Percentiles rank a stretch among this genome's conserved stretches.
Conservation (phyloP, 2,113 vertebrate genomes). For the Periophthalmus modestus region DNA sequence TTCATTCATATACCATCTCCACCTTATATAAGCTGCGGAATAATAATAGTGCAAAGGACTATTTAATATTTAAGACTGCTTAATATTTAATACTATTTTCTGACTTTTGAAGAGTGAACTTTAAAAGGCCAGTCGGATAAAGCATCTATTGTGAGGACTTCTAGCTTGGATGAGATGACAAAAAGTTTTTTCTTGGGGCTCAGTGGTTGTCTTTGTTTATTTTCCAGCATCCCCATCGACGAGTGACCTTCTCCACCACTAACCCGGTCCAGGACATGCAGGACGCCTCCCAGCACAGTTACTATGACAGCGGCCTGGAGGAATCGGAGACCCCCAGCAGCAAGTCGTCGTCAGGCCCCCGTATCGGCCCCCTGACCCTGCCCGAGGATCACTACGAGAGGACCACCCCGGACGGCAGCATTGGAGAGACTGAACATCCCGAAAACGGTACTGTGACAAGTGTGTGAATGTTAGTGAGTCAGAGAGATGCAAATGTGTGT, state of each 20-base stretch:
- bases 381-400: constrained; percentile 98
- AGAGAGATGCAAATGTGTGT: neutral
- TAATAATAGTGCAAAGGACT: constrained; percentile 50
- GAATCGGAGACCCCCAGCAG: constrained; percentile 98
- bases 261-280: constrained; percentile 97
- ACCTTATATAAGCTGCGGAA: constrained; percentile 53
- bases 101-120: constrained; percentile 57
- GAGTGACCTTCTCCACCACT: constrained; percentile 97
- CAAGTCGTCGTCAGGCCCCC: constrained; percentile 95
- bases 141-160: constrained; percentile 1
- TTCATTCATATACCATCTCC: constrained; percentile 37
- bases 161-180: constrained; percentile 4
- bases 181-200: constrained; percentile 13
- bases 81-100: constrained; percentile 67
- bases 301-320: constrained; percentile 97
- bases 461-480: neutral
- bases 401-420: constrained; percentile 98
- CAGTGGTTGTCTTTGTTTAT: constrained; percentile 33
- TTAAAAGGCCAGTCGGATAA: constrained; percentile 28
- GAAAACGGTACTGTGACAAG: constrained; percentile 86
- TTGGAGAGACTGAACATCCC: constrained; percentile 97
- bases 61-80: constrained; percentile 64
- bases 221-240: constrained; percentile 93
- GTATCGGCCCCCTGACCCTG: constrained; percentile 92
- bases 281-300: constrained; percentile 96